Conservation (phyloP, 1,140 invertebrate species). For the Aleiodes sp. region DNA sequence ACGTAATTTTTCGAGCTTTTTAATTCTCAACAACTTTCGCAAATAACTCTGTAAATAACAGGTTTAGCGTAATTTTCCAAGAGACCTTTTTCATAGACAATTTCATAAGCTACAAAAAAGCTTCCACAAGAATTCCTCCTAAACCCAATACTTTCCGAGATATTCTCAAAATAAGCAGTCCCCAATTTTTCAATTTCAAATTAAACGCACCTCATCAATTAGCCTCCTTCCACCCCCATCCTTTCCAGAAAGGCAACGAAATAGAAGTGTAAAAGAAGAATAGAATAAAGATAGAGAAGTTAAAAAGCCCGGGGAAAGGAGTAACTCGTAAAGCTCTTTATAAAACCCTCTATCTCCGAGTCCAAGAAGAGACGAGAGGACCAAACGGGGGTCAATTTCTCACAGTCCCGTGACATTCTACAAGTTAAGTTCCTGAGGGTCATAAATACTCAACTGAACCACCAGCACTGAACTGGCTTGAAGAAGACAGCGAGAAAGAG, state of each 20-base stretch:
- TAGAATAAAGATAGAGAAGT: not conserved
- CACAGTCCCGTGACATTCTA: constrained; percentile 25
- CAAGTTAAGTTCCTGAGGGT: constrained; percentile 51
- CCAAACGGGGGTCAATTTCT: constrained; percentile 26
- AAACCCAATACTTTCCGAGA: too few species aligned
- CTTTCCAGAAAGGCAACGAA: not conserved
- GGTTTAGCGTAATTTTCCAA: too few species aligned
- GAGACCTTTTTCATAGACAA: too few species aligned
- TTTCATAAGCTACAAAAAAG: too few species aligned
- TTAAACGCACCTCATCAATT: too few species aligned
- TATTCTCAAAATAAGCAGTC: too few species aligned
- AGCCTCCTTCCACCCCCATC: not conserved
- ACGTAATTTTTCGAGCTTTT: too few species aligned
- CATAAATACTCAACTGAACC: constrained; percentile 54
- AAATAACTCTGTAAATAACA: too few species aligned
- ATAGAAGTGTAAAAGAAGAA: not conserved
- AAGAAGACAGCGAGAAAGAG: constrained; percentile 36
- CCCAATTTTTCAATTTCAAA: too few species aligned
- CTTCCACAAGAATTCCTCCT: too few species aligned
- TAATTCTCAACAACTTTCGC: too few species aligned
- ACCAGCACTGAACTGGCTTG: not conserved
- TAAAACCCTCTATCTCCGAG: constrained; percentile 1
- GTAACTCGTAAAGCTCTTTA: constrained; percentile 7
- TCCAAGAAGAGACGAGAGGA: constrained; percentile 29
- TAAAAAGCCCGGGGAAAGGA: not conserved